phyloP scores from a whole-genome alignment of 2,797 vertebrate genomes.

The Melanotaenia trifasciata region DNA sequence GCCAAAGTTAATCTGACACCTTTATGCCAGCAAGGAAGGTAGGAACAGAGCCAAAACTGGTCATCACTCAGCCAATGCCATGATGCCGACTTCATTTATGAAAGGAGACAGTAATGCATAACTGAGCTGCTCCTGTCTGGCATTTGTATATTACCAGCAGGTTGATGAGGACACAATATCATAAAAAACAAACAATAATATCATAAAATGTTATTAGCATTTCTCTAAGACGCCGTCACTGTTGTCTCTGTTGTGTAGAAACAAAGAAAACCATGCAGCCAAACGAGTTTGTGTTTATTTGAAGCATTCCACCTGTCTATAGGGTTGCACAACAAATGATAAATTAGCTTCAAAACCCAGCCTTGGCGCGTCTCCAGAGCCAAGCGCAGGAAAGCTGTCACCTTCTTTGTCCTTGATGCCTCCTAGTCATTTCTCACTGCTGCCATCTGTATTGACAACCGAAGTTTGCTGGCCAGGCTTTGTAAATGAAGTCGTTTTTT shows the following conservation, averaged over 20 bases:
- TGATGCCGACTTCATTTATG: no score
- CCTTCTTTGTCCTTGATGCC: slow-evolving; percentile 62
- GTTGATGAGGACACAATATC: no score
- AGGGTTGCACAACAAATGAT: slow-evolving; percentile 31
- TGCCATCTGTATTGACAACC: slow-evolving; percentile 49
- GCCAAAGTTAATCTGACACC: no score
- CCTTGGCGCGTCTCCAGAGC: slow-evolving; percentile 35
- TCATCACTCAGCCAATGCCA: no score
- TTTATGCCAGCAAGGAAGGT: no score
- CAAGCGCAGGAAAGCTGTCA: slow-evolving; percentile 16
- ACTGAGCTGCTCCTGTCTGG: no score
- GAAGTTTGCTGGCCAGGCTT: slow-evolving; percentile 31
- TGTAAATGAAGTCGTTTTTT: slow-evolving; percentile 42
- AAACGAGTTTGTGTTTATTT: slow-evolving; percentile 34
- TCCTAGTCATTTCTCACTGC: slow-evolving; percentile 45
- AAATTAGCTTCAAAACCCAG: slow-evolving; percentile 29
- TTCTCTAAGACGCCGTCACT: no score
- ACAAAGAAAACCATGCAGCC: slow-evolving; percentile 37
- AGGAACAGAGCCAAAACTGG: no score
- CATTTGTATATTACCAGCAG: no score
- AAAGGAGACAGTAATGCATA: no score
- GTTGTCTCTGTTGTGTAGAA: not conserved
- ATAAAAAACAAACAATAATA: no score
- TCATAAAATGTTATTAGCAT: no score
- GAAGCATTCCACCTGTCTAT: slow-evolving; percentile 36